Conservation (phyloP, 1,140 invertebrate genomes). For the Aporrectodea caliginosa region DNA sequence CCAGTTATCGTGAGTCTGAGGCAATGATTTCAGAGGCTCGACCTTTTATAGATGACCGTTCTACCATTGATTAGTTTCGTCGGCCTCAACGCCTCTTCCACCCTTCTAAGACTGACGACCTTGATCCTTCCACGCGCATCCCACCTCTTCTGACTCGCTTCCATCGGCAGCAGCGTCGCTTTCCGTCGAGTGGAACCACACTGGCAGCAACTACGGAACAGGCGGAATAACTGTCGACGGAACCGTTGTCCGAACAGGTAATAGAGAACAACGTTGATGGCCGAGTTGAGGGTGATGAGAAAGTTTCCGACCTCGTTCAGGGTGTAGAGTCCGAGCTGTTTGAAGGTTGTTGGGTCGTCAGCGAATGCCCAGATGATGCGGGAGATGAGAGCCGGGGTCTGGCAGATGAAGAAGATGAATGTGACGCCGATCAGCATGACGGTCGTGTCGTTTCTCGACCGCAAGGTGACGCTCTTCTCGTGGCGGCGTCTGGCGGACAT, state of each 20-base stretch:
- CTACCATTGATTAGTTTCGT: no score
- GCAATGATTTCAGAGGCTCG: no score
- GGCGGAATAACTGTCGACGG: conserved; percentile 47
- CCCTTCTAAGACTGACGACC: no score
- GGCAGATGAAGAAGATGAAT: conserved; percentile 52
- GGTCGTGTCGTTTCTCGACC: conserved; percentile 52
- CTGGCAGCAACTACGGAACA: conserved; percentile 45
- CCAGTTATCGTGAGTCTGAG: no score
- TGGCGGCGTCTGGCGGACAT: conserved; percentile 40
- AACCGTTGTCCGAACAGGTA: conserved; percentile 54
- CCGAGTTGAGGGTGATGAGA: conserved; percentile 52
- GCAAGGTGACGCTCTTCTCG: conserved; percentile 46
- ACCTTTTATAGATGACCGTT: no score
- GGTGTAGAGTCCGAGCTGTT: conserved; percentile 35
- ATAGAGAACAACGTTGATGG: conserved; percentile 55
- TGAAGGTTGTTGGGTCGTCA: conserved; percentile 6
- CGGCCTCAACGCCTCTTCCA: no score
- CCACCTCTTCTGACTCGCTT: no score
- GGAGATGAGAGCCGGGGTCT: conserved; percentile 50
- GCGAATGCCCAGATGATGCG: conserved; percentile 52
- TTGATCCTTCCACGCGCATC: no score
- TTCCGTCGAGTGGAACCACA: no score
- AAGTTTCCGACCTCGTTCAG: conserved; percentile 53
- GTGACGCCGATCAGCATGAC: conserved; percentile 55
- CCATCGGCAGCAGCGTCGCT: no score